Base-by-base conservation (phyloP, 2,113 vertebrate genomes). In the Proterorhinus semilunaris region DNA sequence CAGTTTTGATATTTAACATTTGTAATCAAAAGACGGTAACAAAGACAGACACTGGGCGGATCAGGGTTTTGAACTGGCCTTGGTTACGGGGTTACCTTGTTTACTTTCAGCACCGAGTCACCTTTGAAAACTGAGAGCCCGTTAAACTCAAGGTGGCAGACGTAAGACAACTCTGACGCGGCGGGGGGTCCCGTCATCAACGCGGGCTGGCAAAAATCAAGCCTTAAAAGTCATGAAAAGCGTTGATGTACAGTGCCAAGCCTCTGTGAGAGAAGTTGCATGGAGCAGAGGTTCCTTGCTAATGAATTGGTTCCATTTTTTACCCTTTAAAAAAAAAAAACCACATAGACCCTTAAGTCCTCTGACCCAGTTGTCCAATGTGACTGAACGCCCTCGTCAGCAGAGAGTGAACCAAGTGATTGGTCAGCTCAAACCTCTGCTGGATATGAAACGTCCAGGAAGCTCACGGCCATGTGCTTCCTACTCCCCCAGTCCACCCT, bases 301-400 rank as follows among this genome's bases (percentile, higher is more conserved):
- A 10, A 57, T 10, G 11, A 42, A 57, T 36, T 57, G 1, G 17
- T 27, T 57, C 54, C 17, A 36, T 10, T 42, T 61, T 44, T 8
- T 27, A n/a, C 44, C 42, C 57, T n/a, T n/a, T n/a, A n/a, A n/a
- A n/a, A n/a, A n/a, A n/a, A n/a, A n/a, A n/a, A n/a, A n/a, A n/a
- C n/a, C n/a, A 45, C 3, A 7, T 57, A 72, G 71, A 68, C 65
- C 75, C 16, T 5, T 36, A 44, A 66, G 65, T 12, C 65, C 62
- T 84, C 27, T 75, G 66, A 68, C 68, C 70, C 44, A 62, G 57
- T 69, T 76, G 12, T 68, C 55, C 62, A 21, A 17, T 58, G 75
- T 69, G 46, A 58, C 49, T 70, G 75, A 79, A 75, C 27, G 76
- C 81, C 75, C 46, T 8, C 0, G 77, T 89, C 85, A 88, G 81